Conservation (phyloP, 2,888 invertebrate genomes). For the Gari tellinella region DNA sequence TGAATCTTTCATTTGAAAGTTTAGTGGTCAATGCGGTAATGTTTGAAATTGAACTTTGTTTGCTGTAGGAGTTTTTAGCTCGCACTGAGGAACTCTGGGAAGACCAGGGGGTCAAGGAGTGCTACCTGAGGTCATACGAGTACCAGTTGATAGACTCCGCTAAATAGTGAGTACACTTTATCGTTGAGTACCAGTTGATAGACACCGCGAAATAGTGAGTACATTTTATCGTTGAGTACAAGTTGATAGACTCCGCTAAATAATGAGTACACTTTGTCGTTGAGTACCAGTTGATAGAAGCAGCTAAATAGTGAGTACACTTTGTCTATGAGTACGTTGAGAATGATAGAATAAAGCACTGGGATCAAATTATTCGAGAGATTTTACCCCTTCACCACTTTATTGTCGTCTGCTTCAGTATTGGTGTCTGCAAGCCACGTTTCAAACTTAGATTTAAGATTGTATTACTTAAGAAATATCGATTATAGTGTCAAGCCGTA, state of each 20-base stretch:
- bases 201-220: constrained; percentile 94
- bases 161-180: constrained; percentile 91
- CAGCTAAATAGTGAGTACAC: constrained; percentile 92
- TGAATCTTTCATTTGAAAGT: no score
- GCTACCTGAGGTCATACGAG: constrained; percentile 90
- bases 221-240: constrained; percentile 81
- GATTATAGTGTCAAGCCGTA: no score
- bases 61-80: constrained; percentile 90
- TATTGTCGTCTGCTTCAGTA: no score
- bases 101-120: constrained; percentile 89
- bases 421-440: no score
- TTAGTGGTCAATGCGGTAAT: no score
- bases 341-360: no score
- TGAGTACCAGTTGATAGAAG: constrained; percentile 92
- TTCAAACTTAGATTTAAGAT: no score
- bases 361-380: no score
- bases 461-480: no score
- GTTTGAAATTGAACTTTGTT: constrained; percentile 13
- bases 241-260: constrained; percentile 90
- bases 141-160: constrained; percentile 93
- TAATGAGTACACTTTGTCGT: constrained; percentile 92
- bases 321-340: no score
- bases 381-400: no score
- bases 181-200: constrained; percentile 87
- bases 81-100: constrained; percentile 89